These are phyloP conservation scores for Drosophila kambysellisi DNA, from an alignment of 2,888 invertebrate species.

Conservation along the genomic window DNA sequence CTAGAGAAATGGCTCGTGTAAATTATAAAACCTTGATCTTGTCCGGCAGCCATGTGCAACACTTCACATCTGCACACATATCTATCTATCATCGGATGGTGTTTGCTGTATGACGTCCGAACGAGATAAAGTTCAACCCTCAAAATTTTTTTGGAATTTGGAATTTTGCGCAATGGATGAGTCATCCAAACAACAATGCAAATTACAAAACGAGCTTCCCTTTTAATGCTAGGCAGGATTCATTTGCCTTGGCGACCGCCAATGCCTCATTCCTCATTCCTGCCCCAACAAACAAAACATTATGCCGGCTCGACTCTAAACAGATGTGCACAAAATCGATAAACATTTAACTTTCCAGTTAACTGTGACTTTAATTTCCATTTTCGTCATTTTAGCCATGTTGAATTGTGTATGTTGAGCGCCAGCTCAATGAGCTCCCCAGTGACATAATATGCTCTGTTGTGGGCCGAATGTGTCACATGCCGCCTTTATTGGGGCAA, in stretches of 20 bases:
- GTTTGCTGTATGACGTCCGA: constrained; percentile 9
- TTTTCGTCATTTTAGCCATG: constrained; percentile 20
- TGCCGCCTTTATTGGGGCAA: constrained; percentile 30
- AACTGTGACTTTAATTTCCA: constrained; percentile 64
- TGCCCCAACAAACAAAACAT: constrained; percentile 66
- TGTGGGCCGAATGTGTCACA: constrained; percentile 60
- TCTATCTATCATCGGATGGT: constrained; percentile 1
- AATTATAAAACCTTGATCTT: constrained; percentile 69
- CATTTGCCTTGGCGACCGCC: constrained; percentile 20
- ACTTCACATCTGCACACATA: constrained; percentile 38
- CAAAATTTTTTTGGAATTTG: not conserved
- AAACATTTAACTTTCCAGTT: constrained; percentile 55
- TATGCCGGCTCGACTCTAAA: constrained; percentile 31
- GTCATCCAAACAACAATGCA: constrained; percentile 36
- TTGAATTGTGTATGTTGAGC: constrained; percentile 18
- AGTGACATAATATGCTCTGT: constrained; percentile 64
- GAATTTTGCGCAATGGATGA: constrained; percentile 10
- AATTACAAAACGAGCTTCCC: constrained; percentile 42
- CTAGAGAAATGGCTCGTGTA: constrained; percentile 32
- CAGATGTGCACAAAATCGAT: constrained; percentile 64
- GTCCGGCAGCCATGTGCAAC: constrained; percentile 67
- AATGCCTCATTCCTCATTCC: constrained; percentile 32
- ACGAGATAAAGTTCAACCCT: constrained; percentile 29
- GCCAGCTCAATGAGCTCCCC: constrained; percentile 10
- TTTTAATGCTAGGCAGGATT: not conserved